These are phyloP conservation scores for Sminthurinus aureus DNA, from an alignment of 2,888 invertebrate species.

Conservation along the genomic window DNA sequence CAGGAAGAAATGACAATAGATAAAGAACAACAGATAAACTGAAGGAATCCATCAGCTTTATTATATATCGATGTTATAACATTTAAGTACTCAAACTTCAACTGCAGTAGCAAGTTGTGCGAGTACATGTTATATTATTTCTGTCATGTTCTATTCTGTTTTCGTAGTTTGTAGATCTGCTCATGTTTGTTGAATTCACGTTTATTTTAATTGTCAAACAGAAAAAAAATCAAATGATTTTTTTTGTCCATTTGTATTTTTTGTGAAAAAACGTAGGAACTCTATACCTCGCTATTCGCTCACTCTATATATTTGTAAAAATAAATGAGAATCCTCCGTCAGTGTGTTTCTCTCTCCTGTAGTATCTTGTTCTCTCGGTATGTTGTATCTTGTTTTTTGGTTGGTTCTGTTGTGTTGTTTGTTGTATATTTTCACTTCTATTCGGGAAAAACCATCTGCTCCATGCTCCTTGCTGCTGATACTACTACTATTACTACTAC, in stretches of 20 bases:
- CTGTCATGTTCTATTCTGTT: background rate
- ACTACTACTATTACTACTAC: no score
- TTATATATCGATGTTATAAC: no score
- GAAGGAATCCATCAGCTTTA: no score
- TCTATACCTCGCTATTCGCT: slow-evolving; percentile 47
- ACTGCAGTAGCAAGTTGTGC: background rate
- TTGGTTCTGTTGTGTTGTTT: background rate
- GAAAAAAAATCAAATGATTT: background rate
- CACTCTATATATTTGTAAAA: slow-evolving; percentile 34
- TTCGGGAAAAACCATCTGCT: slow-evolving; percentile 42
- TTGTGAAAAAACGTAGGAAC: slow-evolving; percentile 40
- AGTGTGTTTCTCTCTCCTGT: background rate
- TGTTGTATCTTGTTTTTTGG: slow-evolving; percentile 1
- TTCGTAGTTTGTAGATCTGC: background rate
- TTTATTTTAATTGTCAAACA: slow-evolving; percentile 17
- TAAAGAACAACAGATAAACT: no score
- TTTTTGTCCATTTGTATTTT: slow-evolving; percentile 22
- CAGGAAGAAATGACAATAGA: background rate
- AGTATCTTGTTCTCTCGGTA: background rate
- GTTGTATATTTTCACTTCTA: slow-evolving; percentile 2
- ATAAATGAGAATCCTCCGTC: background rate
- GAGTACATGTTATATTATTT: background rate
- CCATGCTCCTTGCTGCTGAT: slow-evolving; percentile 3
- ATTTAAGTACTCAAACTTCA: slow-evolving; percentile 24
- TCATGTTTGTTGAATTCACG: background rate